These are phyloP conservation scores for Opisthocomus hoazin DNA, from an alignment of 2,113 vertebrate genomes.

Conservation along the genomic window DNA sequence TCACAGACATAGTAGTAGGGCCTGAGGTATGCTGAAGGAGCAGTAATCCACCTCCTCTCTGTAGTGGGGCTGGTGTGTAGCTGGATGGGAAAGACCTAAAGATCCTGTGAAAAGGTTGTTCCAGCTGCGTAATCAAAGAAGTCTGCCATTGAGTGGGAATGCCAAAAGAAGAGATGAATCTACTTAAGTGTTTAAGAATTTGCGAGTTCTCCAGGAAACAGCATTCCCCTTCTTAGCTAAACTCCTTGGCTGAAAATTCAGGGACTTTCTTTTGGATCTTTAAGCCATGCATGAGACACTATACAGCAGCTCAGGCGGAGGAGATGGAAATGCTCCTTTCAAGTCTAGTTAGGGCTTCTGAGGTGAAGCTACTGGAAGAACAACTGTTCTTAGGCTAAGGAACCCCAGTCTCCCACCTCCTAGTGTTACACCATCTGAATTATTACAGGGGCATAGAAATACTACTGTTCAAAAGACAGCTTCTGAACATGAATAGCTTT, in stretches of 20 bases:
- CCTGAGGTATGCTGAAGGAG: background rate
- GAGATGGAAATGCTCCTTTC: background rate
- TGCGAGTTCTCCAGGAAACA: background rate
- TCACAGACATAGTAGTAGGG: background rate
- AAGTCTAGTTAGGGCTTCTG: background rate
- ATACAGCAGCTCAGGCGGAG: background rate
- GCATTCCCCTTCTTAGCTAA: background rate
- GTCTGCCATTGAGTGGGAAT: background rate
- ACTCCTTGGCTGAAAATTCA: background rate
- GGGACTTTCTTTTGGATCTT: background rate
- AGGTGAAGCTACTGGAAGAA: background rate
- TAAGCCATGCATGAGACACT: background rate
- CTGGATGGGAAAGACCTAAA: background rate
- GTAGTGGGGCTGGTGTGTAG: rapidly evolving
- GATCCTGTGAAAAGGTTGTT: background rate
- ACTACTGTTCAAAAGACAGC: background rate
- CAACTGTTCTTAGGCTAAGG: background rate
- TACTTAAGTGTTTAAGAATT: no score
- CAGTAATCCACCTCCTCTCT: background rate
- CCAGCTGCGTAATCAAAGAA: background rate
- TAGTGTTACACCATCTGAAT: background rate
- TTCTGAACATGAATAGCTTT: background rate
- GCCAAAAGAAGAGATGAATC: background rate
- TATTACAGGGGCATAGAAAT: background rate
- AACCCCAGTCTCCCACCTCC: background rate